These are phyloP conservation scores for Pocillopora damicornis DNA, from an alignment of 64 coral and sea anemone genomes.

Conservation along the genomic window DNA sequence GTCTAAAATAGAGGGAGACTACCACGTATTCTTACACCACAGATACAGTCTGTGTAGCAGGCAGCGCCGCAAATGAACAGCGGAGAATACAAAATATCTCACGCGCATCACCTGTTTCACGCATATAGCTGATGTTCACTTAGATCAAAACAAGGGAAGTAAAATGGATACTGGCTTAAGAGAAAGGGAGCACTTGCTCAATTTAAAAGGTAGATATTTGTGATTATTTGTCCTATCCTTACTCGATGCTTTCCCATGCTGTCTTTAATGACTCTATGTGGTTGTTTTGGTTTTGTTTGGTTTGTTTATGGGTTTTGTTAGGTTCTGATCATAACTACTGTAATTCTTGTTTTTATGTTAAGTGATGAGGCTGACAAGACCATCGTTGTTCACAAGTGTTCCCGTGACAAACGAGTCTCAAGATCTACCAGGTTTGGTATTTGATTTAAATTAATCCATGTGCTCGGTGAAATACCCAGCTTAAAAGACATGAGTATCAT, in stretches of 20 bases:
- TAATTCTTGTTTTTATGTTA: background rate
- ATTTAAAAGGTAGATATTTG: slow-evolving; percentile 68
- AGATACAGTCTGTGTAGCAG: no score
- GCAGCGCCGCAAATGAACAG: background rate
- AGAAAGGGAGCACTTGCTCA: slow-evolving; percentile 80
- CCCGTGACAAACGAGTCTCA: slow-evolving; percentile 77
- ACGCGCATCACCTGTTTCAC: background rate
- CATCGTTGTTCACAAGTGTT: slow-evolving; percentile 78
- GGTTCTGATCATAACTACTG: background rate
- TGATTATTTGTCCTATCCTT: background rate
- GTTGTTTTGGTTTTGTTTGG: background rate
- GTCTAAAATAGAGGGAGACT: no score
- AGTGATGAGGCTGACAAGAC: slow-evolving; percentile 94
- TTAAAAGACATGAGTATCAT: no score
- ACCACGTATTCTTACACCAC: no score
- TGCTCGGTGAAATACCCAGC: background rate
- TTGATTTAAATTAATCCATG: background rate
- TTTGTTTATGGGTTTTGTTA: no score
- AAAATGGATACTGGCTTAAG: slow-evolving; percentile 71
- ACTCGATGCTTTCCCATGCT: background rate
- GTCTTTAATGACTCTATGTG: background rate
- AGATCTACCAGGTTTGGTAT: slow-evolving; percentile 69
- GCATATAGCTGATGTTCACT: background rate
- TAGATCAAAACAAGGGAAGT: slow-evolving; percentile 5
- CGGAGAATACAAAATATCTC: background rate